These are phyloP conservation scores for Parambassis ranga DNA, from an alignment of 2,797 vertebrate genomes.

Conservation along the genomic window DNA sequence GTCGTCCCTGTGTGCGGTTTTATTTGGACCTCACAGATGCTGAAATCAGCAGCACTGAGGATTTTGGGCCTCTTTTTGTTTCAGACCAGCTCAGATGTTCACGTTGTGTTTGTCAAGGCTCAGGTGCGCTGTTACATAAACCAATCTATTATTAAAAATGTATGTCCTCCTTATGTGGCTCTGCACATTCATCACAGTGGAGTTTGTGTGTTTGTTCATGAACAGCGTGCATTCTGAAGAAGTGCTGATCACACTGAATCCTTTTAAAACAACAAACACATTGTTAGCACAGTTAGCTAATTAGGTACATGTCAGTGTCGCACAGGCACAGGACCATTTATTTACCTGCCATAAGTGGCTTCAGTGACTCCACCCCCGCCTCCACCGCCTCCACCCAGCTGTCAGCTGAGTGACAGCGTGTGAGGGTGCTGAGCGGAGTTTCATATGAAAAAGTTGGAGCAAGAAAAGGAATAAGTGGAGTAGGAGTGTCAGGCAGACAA, in stretches of 20 bases:
- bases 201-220: too few species aligned
- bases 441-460: conserved; percentile 43
- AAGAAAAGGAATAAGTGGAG: conserved; percentile 23
- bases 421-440: conserved; percentile 41
- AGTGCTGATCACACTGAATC: conserved; percentile 37
- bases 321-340: conserved; percentile 42
- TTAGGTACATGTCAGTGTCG: conserved; percentile 47
- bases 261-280: conserved; percentile 27
- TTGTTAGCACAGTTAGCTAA: conserved; percentile 42
- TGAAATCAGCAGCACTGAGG: too few species aligned
- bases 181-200: not conserved
- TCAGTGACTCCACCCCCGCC: conserved; percentile 13
- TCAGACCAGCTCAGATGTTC: not conserved
- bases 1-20: too few species aligned
- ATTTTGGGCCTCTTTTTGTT: not conserved
- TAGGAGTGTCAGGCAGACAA: conserved; percentile 31
- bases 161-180: not conserved
- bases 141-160: not conserved
- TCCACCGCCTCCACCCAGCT: conserved; percentile 28
- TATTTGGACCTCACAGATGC: too few species aligned
- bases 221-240: too few species aligned
- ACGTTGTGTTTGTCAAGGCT: conserved; percentile 1
- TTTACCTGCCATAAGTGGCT: conserved; percentile 62
- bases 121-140: conserved; percentile 4
- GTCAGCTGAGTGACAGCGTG: conserved; percentile 55